Base-by-base conservation (phyloP, 2,113 vertebrate species). In the Gopherus flavomarginatus region DNA sequence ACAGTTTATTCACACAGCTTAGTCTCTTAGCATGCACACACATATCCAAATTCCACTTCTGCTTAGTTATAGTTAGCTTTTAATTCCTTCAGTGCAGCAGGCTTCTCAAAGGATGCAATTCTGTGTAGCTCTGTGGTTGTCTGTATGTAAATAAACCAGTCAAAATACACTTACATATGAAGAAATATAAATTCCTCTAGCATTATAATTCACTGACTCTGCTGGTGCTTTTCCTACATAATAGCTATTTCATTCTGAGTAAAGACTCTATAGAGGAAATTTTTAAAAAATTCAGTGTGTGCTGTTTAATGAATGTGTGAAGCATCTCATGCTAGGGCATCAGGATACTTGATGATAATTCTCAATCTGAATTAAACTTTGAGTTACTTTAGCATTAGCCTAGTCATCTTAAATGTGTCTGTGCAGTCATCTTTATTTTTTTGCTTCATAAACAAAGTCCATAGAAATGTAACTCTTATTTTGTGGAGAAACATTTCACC, bases 171-270 rank as follows among this genome's bases (percentile, higher is more conserved):
- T 77, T 79, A 17, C 56, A 38, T 3, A 38, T 88, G 26, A 38
- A 2, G 19, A n/a, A 4, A 1, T 11, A 0, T 2, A 77, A 90
- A 59, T 59, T 82, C 81, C 57, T 31, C 65, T 90, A 2, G 0
- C 49, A 27, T 82, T 65, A 17, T 57, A 50, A 78, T 31, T 26
- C 50, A 27, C 5, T 29, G 31, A 11, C 22, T 0, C 38, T 50
- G 0, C 65, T 0, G 19, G 27, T 42, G 62, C 0, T 52, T 21
- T 91, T 2, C 14, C 35, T 38, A 69, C 4, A 38, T 77, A 69
- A 87, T 90, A 0, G 1, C 3, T 29, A 24, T 83, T 42, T 65
- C 49, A 35, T 79, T 8, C 22, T 14, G 56, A 54, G 78, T 6
- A 9, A n/a, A 83, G 52, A 31, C 27, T 49, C 7, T 9, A 3